Conservation (phyloP, 2,888 invertebrate genomes). For the Stenodera caucasica region DNA sequence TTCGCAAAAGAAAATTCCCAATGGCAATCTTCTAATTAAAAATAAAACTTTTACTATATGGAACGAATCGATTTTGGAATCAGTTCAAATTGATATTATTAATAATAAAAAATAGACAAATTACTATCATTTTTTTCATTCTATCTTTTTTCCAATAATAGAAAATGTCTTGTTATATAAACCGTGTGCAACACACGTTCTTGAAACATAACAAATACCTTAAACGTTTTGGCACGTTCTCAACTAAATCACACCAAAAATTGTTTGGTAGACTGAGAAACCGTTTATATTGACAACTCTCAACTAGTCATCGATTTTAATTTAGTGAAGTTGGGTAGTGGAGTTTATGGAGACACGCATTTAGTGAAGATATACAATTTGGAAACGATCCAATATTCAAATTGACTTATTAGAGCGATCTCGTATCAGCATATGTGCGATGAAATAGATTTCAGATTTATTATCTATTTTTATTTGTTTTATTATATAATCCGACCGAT, state of each 20-base stretch:
- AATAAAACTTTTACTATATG: constrained; percentile 6
- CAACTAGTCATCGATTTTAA: background rate
- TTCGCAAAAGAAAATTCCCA: constrained; percentile 14
- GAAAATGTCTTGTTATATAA: constrained; percentile 27
- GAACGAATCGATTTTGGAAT: background rate
- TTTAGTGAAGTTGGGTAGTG: background rate
- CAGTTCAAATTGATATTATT: background rate
- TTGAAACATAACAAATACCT: constrained; percentile 30
- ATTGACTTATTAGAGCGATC: background rate
- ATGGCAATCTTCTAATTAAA: constrained; percentile 19
- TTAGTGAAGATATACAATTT: background rate
- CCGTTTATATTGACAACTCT: background rate
- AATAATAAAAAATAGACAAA: background rate
- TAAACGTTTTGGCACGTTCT: constrained; percentile 29
- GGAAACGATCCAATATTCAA: background rate
- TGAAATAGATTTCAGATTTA: background rate
- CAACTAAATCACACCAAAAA: constrained; percentile 23
- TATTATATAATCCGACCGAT: too few relatives aligned
- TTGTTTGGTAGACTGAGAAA: background rate
- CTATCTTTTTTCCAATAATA: background rate
- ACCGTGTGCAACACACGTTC: constrained; percentile 25
- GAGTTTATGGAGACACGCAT: background rate
- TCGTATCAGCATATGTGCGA: background rate
- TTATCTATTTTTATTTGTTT: too few relatives aligned
- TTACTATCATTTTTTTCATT: background rate